Base-by-base conservation (phyloP, 2,888 invertebrate genomes). In the Xestoiulus laeticollis region DNA sequence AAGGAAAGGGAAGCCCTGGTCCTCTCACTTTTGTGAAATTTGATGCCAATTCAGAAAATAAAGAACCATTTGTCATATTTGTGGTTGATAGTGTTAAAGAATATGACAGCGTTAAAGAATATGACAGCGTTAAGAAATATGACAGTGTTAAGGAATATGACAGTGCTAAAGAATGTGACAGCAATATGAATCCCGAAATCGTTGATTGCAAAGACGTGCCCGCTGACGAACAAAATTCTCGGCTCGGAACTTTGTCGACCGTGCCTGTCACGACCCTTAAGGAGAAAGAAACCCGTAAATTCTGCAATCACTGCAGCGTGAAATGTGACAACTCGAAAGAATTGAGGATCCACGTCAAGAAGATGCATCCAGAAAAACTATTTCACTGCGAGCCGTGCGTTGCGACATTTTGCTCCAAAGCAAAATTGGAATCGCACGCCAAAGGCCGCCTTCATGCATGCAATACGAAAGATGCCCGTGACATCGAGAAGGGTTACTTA, bases 301-400 rank as follows among this genome's bases (percentile, higher is more conserved):
- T 12, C 10, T 68, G 68, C 68, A 10, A 26, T 12, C 68, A 68
- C 14, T 68, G 68, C 26, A 14, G n/a, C 12, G 6, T 26, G 68
- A 68, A 68, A 68, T 68, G 22, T 26, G 26, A 68, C 12, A 68
- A 68, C 68, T 26, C 26, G 12, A 26, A 68, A n/a, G 68, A 26
- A 2, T 68, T 68, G 26, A 68, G 26, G 68, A 10, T 8, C 26
- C 68, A 68, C 12, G 12, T 68, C 26, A 68, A 8, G 26, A 26
- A 1, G 68, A n/a, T 26, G 8, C 68, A 68, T 26, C 88, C 94
- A 95, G 89, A 95, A 88, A 93, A 93, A 1, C 93, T 93, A 0
- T 91, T 96, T 4, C 92, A 93, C 89, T 98, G 97, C 91, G 92
- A 92, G 0, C 94, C 94, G 26, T 97, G 97, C 91, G 91, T 91